Percentiles rank a stretch among this genome's conserved stretches.
These are phyloP conservation scores for Halisarca cf. caerulea DNA, from an alignment of 37 sponge, comb jelly and placozoan genomes.

Conservation along the genomic window DNA sequence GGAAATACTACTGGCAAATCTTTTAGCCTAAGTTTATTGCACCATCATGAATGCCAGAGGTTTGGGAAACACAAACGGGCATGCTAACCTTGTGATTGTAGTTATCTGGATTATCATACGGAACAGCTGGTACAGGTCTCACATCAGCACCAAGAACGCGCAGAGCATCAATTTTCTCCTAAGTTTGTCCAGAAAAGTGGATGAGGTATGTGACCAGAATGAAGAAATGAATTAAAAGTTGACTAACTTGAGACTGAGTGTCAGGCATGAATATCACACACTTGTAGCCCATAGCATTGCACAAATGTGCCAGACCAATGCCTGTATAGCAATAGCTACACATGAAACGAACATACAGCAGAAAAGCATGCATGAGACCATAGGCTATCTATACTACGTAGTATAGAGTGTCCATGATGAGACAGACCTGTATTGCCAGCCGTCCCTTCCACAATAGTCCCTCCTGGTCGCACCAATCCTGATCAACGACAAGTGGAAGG, in stretches of 20 bases:
- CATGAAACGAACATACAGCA: no score
- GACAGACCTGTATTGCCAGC: slow-evolving; percentile 93
- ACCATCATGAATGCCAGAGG: not conserved
- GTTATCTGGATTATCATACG: slow-evolving; percentile 80
- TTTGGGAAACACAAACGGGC: not conserved
- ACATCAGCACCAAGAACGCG: slow-evolving; percentile 88
- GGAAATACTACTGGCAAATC: slow-evolving; percentile 63
- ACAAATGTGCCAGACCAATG: slow-evolving; percentile 83
- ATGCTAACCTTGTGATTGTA: slow-evolving; percentile 81
- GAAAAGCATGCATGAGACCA: no score
- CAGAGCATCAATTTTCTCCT: slow-evolving; percentile 87
- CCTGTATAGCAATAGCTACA: not conserved
- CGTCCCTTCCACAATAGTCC: slow-evolving; percentile 86
- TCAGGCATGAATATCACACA: slow-evolving; percentile 94
- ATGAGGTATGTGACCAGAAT: no score
- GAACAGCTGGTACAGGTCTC: slow-evolving; percentile 84
- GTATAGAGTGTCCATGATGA: no score
- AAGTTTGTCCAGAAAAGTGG: no score
- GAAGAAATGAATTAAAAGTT: no score
- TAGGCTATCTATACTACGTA: no score
- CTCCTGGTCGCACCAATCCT: slow-evolving; percentile 72
- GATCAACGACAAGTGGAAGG: no score
- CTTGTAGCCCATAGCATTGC: slow-evolving; percentile 86
- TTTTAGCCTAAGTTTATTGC: slow-evolving; percentile 42
- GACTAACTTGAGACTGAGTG: slow-evolving; percentile 94